A percentile compares a stretch with the other conserved stretches of the same genome.
phyloP scores from a whole-genome alignment of 2,797 vertebrate genomes.

The Eupleurogrammus muticus region DNA sequence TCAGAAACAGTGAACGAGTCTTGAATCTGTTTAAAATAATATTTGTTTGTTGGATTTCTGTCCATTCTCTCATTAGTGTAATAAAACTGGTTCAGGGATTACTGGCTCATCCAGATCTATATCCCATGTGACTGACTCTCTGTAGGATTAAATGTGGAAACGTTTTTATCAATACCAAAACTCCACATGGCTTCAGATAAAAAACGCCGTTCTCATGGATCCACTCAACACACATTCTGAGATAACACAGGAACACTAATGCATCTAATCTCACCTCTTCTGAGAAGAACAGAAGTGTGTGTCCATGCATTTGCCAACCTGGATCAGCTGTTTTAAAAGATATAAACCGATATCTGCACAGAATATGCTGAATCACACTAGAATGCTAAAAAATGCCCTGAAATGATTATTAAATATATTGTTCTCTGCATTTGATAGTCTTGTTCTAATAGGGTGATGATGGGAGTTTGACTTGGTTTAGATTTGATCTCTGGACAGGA shows the following conservation, averaged over 20 bases:
- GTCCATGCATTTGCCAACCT: background rate
- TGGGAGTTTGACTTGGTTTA: too few relatives aligned
- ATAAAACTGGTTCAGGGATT: background rate
- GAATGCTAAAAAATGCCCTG: too few relatives aligned
- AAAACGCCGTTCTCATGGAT: background rate
- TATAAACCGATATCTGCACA: too few relatives aligned
- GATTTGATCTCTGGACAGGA: too few relatives aligned
- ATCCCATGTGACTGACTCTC: background rate
- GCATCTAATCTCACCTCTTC: background rate
- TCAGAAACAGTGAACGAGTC: background rate
- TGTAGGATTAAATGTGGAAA: conserved; percentile 5
- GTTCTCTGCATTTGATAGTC: too few relatives aligned
- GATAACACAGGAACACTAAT: background rate
- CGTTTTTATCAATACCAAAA: background rate
- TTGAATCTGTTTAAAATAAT: background rate
- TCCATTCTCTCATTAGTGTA: background rate
- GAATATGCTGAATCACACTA: too few relatives aligned
- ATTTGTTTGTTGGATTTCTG: background rate
- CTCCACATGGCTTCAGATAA: background rate
- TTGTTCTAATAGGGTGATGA: too few relatives aligned
- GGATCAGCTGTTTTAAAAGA: background rate
- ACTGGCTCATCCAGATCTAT: background rate
- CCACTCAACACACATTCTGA: background rate
- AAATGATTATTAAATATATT: too few relatives aligned
- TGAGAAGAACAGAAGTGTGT: too few relatives aligned